These are phyloP conservation scores for Folsomia candida DNA, from an alignment of 2,888 invertebrate genomes.

Conservation along the genomic window DNA sequence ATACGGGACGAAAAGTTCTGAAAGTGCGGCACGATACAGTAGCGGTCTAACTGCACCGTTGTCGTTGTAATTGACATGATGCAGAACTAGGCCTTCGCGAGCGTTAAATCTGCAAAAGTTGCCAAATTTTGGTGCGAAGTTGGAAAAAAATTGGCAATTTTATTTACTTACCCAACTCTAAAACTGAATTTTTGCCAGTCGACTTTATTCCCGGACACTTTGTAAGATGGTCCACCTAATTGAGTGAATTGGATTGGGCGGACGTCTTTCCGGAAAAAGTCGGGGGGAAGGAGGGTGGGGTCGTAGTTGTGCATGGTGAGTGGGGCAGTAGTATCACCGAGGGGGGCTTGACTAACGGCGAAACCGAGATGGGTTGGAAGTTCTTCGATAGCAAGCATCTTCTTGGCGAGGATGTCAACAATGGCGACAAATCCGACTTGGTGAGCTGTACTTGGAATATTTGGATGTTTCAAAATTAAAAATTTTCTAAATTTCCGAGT, in stretches of 20 bases:
- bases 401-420: conserved; percentile 9
- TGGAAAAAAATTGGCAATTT: not conserved
- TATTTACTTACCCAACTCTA: conserved; percentile 33
- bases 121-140: too few relatives aligned
- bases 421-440: conserved; percentile 22
- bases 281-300: not conserved
- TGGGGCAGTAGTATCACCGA: not conserved
- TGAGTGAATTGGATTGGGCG: conserved; percentile 31
- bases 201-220: conserved; percentile 32
- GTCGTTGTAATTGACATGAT: conserved; percentile 26
- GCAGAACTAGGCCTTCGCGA: conserved; percentile 30
- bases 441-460: conserved; percentile 21
- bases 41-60: conserved; percentile 20
- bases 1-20: conserved; percentile 41
- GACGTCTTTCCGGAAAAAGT: conserved; percentile 26
- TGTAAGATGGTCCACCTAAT: conserved; percentile 37
- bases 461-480: not conserved
- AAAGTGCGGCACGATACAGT: conserved; percentile 29
- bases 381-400: conserved; percentile 21
- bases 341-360: not conserved
- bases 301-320: conserved; percentile 7
- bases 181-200: conserved; percentile 48
- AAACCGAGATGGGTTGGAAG: conserved; percentile 25
- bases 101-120: too few relatives aligned
- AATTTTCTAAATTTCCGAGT: too few relatives aligned